Evolutionary conservation across 1,140 invertebrate species (phyloP).

Genomic region (Stegodyphus mimosarum): DNA sequence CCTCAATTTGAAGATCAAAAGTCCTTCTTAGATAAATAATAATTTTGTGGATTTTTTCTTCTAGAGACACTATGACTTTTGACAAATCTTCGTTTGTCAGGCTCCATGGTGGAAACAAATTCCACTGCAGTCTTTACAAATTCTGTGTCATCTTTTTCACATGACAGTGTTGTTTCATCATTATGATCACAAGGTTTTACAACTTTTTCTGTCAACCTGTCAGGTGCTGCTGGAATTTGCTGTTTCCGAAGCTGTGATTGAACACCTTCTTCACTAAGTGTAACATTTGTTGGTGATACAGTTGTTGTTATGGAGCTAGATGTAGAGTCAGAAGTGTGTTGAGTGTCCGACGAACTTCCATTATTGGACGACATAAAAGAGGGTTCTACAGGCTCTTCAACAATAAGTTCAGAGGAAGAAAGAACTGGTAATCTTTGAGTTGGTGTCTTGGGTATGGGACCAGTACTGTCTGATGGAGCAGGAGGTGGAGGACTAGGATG

Average conservation of each 20-base stretch:
- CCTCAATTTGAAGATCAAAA: too few relatives aligned
- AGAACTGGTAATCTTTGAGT: slow-evolving; percentile 2
- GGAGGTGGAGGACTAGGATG: slow-evolving; percentile 56
- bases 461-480: slow-evolving; percentile 18
- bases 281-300: slow-evolving; percentile 25
- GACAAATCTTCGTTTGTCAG: too few relatives aligned
- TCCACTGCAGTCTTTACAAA: too few relatives aligned
- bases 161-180: too few relatives aligned
- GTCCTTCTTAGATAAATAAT: too few relatives aligned
- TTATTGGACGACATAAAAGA: slow-evolving; percentile 14
- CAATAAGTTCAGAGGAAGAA: neutral
- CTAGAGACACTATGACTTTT: too few relatives aligned
- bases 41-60: too few relatives aligned
- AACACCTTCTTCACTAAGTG: neutral
- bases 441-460: neutral
- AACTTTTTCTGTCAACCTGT: neutral
- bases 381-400: slow-evolving; percentile 14
- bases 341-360: slow-evolving; percentile 32
- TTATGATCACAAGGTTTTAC: too few relatives aligned
- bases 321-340: slow-evolving; percentile 32
- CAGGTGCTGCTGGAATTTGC: neutral
- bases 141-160: too few relatives aligned
- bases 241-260: neutral
- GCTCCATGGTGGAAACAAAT: too few relatives aligned
- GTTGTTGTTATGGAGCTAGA: slow-evolving; percentile 34